Evolutionary conservation across 2,888 invertebrate genomes (phyloP).

Genomic region (Gastracanthus pulcherrimus): DNA sequence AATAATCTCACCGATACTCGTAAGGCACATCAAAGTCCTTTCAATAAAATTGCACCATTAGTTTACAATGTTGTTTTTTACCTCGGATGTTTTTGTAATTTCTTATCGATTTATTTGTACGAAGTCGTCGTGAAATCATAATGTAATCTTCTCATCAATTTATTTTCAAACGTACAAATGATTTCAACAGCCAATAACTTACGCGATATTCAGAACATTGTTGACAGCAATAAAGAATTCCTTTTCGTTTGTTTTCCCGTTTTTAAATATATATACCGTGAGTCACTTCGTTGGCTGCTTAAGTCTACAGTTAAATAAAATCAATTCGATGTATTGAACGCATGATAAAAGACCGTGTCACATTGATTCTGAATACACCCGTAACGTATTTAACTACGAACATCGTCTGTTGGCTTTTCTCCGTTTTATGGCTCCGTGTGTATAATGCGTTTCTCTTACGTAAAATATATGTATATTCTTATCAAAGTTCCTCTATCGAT

Average conservation of each 20-base stretch:
- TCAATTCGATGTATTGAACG: conserved; percentile 2
- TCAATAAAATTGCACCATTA: conserved; percentile 45
- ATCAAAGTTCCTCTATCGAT: conserved; percentile 12
- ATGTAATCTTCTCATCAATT: neutral
- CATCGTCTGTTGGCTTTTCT: conserved; percentile 4
- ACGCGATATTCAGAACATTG: neutral
- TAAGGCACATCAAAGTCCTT: conserved; percentile 51
- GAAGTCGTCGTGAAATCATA: conserved; percentile 8
- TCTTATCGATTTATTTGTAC: conserved; percentile 1
- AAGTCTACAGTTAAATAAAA: conserved; percentile 13
- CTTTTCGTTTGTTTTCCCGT: conserved; percentile 12
- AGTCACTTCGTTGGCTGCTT: conserved; percentile 12
- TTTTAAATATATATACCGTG: neutral
- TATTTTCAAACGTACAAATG: conserved; percentile 3
- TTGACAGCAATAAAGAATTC: conserved; percentile 28
- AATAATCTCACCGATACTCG: neutral
- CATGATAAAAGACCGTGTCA: conserved; percentile 10
- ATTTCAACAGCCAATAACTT: neutral
- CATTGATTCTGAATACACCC: conserved; percentile 27
- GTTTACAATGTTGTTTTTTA: conserved; percentile 3
- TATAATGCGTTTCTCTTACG: neutral
- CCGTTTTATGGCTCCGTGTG: conserved; percentile 1
- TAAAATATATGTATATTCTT: conserved; percentile 16
- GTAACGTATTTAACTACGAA: neutral
- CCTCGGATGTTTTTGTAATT: conserved; percentile 3